These are phyloP conservation scores for Hydrophis major DNA, from an alignment of 2,797 vertebrate genomes.

Conservation along the genomic window DNA sequence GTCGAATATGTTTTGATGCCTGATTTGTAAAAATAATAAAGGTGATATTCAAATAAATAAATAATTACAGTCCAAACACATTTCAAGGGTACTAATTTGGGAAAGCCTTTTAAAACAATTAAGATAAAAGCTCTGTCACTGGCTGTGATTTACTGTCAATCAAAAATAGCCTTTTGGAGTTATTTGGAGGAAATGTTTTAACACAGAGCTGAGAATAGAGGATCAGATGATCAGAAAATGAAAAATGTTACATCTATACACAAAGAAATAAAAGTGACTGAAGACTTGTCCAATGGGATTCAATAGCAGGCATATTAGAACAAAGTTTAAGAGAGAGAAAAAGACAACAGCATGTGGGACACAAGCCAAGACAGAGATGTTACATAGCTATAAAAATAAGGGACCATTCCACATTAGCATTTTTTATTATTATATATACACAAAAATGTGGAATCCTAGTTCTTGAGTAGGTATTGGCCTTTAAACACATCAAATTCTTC, in stretches of 20 bases:
- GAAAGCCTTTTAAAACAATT: slow-evolving; percentile 14
- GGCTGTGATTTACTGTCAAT: slow-evolving; percentile 5
- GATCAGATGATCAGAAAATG: neutral
- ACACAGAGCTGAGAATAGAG: neutral
- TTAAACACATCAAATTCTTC: neutral
- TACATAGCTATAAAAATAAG: neutral
- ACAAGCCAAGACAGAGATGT: neutral
- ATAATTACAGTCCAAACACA: neutral
- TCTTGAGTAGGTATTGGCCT: neutral
- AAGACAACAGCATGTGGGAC: neutral
- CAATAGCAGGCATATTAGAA: neutral
- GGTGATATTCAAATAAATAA: neutral
- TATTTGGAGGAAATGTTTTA: neutral
- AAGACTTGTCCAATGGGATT: neutral
- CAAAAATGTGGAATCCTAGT: neutral
- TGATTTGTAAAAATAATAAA: neutral
- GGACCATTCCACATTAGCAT: neutral
- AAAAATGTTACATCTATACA: neutral
- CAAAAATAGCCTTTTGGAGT: neutral
- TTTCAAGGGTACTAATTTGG: neutral
- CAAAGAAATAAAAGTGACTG: neutral
- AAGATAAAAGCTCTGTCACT: slow-evolving; percentile 27
- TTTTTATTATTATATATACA: neutral
- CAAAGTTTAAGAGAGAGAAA: neutral
- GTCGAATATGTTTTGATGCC: neutral